Conservation (phyloP, 2,888 invertebrate genomes). For the Bedellia somnulentella region DNA sequence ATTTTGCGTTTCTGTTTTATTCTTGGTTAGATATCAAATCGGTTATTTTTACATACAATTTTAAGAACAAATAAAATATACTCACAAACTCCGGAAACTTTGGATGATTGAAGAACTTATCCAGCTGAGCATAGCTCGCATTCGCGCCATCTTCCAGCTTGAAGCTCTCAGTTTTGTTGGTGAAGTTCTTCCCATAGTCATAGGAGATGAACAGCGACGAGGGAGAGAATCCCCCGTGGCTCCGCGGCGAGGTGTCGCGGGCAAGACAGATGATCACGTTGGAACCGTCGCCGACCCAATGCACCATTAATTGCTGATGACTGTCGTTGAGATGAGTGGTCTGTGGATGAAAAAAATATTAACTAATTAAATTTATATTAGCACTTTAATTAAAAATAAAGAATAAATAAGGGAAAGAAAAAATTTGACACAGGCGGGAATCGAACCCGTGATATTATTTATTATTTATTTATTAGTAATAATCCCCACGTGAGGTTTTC, state of each 20-base stretch:
- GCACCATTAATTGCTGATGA: conserved; percentile 87
- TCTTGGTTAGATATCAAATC: too few species aligned
- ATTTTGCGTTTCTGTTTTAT: too few species aligned
- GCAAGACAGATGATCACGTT: conserved; percentile 87
- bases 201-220: conserved; percentile 84
- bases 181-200: conserved; percentile 82
- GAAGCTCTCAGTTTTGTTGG: conserved; percentile 72
- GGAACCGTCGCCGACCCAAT: conserved; percentile 89
- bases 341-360: conserved; percentile 58
- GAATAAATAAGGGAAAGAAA: too few species aligned
- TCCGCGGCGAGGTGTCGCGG: conserved; percentile 66
- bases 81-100: conserved; percentile 78
- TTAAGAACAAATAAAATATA: too few species aligned
- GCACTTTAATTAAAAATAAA: too few species aligned
- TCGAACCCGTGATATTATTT: too few species aligned
- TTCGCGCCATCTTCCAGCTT: conserved; percentile 49
- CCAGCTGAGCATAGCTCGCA: conserved; percentile 69
- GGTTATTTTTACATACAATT: too few species aligned
- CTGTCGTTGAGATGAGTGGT: conserved; percentile 78
- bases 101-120: conserved; percentile 85
- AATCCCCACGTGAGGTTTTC: too few species aligned
- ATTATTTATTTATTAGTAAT: too few species aligned
- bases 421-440: too few species aligned
- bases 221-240: conserved; percentile 62
- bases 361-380: too few species aligned